A percentile compares a stretch with the other conserved stretches of the same genome.
Conservation (phyloP, 1,140 invertebrate genomes). For the Drosophila sp. region DNA sequence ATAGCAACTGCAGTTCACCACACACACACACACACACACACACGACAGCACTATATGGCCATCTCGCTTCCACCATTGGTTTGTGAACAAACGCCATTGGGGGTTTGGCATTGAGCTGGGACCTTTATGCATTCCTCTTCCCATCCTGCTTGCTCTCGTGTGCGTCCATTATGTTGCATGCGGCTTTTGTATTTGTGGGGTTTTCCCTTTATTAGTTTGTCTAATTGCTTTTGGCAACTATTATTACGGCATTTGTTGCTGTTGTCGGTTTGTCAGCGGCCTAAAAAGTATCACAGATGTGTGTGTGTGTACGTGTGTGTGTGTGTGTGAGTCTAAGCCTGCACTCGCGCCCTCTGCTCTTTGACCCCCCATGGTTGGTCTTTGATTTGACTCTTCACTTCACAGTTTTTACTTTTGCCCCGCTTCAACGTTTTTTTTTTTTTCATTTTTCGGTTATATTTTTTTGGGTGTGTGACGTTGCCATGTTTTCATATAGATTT, state of each 20-base stretch:
- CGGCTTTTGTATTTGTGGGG: conserved; percentile 54
- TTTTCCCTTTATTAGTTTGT: conserved; percentile 79
- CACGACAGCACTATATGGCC: conserved; percentile 38
- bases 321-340: conserved; percentile 29
- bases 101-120: conserved; percentile 71
- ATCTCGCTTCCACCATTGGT: conserved; percentile 60
- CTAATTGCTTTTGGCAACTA: conserved; percentile 80
- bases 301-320: conserved; percentile 13
- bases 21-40: conserved; percentile 32
- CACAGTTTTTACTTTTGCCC: conserved; percentile 23
- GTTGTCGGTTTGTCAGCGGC: conserved; percentile 45
- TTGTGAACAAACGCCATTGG: conserved; percentile 70
- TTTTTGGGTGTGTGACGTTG: conserved; percentile 57
- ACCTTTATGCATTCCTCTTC: conserved; percentile 35
- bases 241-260: conserved; percentile 63
- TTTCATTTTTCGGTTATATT: conserved; percentile 23
- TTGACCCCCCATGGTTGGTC: conserved; percentile 16
- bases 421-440: conserved; percentile 28
- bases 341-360: conserved; percentile 20
- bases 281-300: conserved; percentile 74
- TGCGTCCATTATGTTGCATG: conserved; percentile 21
- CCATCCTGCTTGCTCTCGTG: conserved; percentile 20
- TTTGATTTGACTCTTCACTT: conserved; percentile 74
- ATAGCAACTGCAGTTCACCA: conserved; percentile 21
- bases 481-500: conserved; percentile 34